Percentiles rank a stretch among this genome's conserved stretches.
Conservation (phyloP, 2,888 invertebrate genomes). For the Pristionchus arcanus region DNA sequence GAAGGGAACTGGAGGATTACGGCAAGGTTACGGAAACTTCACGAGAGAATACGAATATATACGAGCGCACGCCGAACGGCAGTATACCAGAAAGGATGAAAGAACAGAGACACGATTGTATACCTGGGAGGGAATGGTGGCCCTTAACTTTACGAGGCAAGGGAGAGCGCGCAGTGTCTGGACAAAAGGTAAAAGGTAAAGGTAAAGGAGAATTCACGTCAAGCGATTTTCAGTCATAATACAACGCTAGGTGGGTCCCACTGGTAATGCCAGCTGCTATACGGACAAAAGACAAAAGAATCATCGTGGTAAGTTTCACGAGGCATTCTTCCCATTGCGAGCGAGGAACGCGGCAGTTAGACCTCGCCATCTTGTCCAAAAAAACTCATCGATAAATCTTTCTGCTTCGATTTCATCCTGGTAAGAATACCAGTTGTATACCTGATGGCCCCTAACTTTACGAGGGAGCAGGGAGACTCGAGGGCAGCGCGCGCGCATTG, state of each 20-base stretch:
- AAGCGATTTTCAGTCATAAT: too few species aligned
- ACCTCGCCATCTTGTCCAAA: background rate
- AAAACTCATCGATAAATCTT: conserved; percentile 39
- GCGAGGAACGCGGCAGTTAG: background rate
- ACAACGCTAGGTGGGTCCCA: too few species aligned
- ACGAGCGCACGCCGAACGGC: background rate
- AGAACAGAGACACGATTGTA: background rate
- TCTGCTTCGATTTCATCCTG: conserved; percentile 65
- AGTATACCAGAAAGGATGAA: background rate
- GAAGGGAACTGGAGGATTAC: background rate
- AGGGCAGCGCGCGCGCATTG: conserved; percentile 6
- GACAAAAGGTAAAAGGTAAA: background rate
- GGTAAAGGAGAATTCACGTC: too few species aligned
- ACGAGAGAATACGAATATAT: background rate
- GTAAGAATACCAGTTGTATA: background rate
- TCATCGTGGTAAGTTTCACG: background rate
- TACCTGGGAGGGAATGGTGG: background rate
- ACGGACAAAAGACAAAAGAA: too few species aligned
- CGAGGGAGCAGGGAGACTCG: background rate
- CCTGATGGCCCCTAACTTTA: background rate
- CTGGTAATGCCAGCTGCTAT: too few species aligned
- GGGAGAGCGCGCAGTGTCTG: background rate
- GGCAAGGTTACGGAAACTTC: background rate
- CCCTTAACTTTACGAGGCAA: background rate
- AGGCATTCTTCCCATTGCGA: background rate